Base-by-base conservation (phyloP, 2,888 invertebrate genomes). In the Archaeoteleia sp. region DNA sequence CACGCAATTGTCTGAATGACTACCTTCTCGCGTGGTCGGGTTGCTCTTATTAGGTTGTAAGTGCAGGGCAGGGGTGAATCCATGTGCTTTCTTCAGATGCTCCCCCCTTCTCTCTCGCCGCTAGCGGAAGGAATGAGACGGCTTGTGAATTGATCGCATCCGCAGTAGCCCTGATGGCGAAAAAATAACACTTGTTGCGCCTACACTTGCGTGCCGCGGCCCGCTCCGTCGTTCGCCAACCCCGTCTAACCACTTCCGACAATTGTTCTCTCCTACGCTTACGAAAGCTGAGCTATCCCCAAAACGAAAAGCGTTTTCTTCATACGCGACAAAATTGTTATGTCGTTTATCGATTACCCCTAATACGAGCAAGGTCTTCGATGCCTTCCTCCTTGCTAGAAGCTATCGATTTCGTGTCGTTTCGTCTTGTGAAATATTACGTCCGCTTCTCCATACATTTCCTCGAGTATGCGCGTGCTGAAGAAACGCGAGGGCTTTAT, bases 161-260 rank as follows among this genome's bases (percentile, higher is more conserved):
- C 46, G 55, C 35, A 25, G 43, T 43, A 37, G 35, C 12, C 32
- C 35, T 40, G 40, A 65, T 46, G 46, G 42, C 27, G 49, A 43
- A 58, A 58, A 65, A 65, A 65, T 58, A 34, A 45, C 12, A 65
- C 57, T 65, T 65, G 65, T 65, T 65, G 58, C 58, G 29, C 46
- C 40, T 42, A 32, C 34, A 40, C 40, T 58, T 55, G 58, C 65
- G 58, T 65, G 65, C 27, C 7, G 17, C 35, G 14, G 35, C 35
- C 20, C 5, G 15, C 35, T 17, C 34, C 27, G 65, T 58, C 58
- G 49, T 35, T 17, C 9, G 23, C 32, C 29, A 48, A 12, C 30
- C 30, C 13, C 20, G 13, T 66, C 42, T 60, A 54, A 66, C 35
- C 42, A 14, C 35, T 66, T 66, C 54, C 54, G 58, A 66, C 32